Conservation (phyloP, 1,140 invertebrate genomes). For the Globodera ellingtonae region DNA sequence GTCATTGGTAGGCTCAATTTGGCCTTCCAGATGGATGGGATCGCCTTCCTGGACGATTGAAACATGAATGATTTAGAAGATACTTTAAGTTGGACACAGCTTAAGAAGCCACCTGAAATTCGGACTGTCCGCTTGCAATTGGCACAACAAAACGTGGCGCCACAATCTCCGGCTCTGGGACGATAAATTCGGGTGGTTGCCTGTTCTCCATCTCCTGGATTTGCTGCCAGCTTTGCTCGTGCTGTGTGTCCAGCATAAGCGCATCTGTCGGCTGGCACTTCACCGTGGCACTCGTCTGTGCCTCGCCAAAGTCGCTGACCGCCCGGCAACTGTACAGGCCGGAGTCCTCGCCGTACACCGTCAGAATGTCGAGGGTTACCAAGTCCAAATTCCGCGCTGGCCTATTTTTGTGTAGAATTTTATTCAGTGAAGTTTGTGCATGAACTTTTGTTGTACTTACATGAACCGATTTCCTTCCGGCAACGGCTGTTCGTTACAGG, state of each 20-base stretch:
- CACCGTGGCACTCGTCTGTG: slow-evolving; percentile 85
- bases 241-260: slow-evolving; percentile 82
- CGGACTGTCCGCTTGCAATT: slow-evolving; percentile 41
- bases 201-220: slow-evolving; percentile 84
- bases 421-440: slow-evolving; percentile 67
- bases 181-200: slow-evolving; percentile 71
- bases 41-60: slow-evolving; percentile 74
- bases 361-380: slow-evolving; percentile 89
- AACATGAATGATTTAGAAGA: not conserved
- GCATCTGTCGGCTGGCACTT: slow-evolving; percentile 78
- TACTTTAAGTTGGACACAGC: not conserved
- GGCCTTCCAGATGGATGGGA: slow-evolving; percentile 89
- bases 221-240: slow-evolving; percentile 80
- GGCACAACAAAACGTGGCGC: slow-evolving; percentile 77
- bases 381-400: slow-evolving; percentile 97
- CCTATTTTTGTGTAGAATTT: slow-evolving; percentile 66
- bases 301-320: slow-evolving; percentile 85
- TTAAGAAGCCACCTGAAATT: slow-evolving; percentile 36
- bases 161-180: slow-evolving; percentile 56
- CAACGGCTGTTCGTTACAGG: slow-evolving; percentile 79
- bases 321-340: slow-evolving; percentile 89
- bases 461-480: slow-evolving; percentile 74
- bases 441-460: not conserved
- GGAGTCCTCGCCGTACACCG: slow-evolving; percentile 92
- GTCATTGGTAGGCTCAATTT: slow-evolving; percentile 92